These are phyloP conservation scores for Chlamydotis undulata DNA, from an alignment of 2,113 vertebrate genomes.

Conservation along the genomic window DNA sequence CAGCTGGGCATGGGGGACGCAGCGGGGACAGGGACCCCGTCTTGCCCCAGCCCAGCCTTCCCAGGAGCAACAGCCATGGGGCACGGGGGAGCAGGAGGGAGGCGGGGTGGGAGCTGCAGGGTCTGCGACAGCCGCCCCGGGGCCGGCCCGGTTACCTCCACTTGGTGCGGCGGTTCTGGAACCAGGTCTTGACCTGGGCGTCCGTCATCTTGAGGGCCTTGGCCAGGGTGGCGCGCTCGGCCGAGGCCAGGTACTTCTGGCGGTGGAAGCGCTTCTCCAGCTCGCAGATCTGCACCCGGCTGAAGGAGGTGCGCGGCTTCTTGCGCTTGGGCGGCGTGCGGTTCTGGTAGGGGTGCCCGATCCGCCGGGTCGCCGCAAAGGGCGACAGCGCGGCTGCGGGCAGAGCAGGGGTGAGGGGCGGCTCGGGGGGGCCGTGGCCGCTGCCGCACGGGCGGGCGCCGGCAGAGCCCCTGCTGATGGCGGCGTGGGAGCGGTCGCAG, in stretches of 20 bases:
- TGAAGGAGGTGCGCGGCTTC: slow-evolving; percentile 97
- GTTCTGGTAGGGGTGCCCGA: slow-evolving; percentile 98
- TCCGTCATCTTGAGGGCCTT: slow-evolving; percentile 97
- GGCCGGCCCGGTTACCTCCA: slow-evolving; percentile 82
- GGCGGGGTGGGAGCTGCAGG: accelerated
- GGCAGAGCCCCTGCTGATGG: neutral
- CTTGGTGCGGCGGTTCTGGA: slow-evolving; percentile 97
- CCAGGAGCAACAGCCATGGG: accelerated
- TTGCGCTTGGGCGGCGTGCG: slow-evolving; percentile 96
- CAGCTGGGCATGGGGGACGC: accelerated
- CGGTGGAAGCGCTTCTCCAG: slow-evolving; percentile 97
- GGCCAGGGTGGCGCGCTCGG: slow-evolving; percentile 88
- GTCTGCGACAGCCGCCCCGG: accelerated
- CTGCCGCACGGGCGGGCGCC: neutral
- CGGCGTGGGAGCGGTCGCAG: neutral
- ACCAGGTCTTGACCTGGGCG: slow-evolving; percentile 98
- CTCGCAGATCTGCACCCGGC: slow-evolving; percentile 95
- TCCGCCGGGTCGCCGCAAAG: slow-evolving; percentile 89
- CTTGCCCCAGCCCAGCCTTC: neutral
- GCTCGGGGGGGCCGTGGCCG: neutral
- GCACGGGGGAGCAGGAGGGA: neutral
- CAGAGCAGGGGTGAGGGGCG: neutral
- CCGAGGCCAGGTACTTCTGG: slow-evolving; percentile 90
- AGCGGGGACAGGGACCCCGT: accelerated
- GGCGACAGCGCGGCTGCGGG: slow-evolving; percentile 87